Percentiles rank a stretch among this genome's conserved stretches.
These are phyloP conservation scores for Scaptomyza caliginosa DNA, from an alignment of 2,888 invertebrate species.

Conservation along the genomic window DNA sequence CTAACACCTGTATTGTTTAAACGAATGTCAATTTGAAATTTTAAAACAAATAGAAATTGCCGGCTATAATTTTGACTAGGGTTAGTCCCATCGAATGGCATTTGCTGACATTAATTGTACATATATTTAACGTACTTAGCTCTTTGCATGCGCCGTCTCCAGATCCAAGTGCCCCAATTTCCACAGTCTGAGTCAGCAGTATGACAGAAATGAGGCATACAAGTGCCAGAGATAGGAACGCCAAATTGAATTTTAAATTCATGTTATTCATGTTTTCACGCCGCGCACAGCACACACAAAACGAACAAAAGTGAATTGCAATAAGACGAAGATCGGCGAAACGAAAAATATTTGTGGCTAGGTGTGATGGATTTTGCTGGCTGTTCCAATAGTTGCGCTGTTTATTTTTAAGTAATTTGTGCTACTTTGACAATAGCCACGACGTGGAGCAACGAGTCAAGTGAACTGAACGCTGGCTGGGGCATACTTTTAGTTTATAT, in stretches of 20 bases:
- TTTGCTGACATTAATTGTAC: conserved; percentile 17
- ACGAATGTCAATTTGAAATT: neutral
- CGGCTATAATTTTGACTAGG: neutral
- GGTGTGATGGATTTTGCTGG: conserved; percentile 17
- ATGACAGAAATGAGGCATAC: conserved; percentile 65
- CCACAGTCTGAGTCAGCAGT: conserved; percentile 62
- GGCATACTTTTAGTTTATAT: conserved; percentile 66
- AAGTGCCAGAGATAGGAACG: conserved; percentile 58
- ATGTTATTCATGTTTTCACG: conserved; percentile 51
- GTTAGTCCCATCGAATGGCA: conserved; percentile 1
- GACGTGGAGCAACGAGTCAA: conserved; percentile 54
- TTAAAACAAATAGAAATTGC: neutral
- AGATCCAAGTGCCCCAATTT: conserved; percentile 39
- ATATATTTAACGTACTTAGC: conserved; percentile 57
- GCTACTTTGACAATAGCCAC: conserved; percentile 54
- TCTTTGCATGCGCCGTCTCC: conserved; percentile 66
- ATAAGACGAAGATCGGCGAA: neutral
- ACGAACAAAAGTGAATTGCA: conserved; percentile 20
- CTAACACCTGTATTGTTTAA: neutral
- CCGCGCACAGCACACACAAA: conserved; percentile 4
- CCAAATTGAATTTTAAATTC: conserved; percentile 70
- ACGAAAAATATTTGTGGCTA: conserved; percentile 19
- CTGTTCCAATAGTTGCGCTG: conserved; percentile 52
- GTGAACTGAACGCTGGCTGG: conserved; percentile 51
- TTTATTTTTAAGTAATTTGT: conserved; percentile 74